phyloP scores from a whole-genome alignment of 2,888 invertebrate genomes.

The Thysanoteuthis rhombus region DNA sequence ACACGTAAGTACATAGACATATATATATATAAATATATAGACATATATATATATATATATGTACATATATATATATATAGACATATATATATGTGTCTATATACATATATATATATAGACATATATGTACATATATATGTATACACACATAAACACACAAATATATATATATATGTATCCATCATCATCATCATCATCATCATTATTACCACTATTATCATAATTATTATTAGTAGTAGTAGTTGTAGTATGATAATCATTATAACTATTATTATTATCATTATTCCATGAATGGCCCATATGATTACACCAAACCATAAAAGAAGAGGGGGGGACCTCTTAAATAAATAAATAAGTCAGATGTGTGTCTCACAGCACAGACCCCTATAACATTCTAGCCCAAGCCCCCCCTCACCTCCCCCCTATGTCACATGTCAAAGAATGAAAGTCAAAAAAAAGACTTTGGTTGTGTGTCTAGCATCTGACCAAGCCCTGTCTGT shows the following conservation, averaged over 20 bases:
- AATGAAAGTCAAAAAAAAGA: neutral
- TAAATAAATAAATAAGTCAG: neutral
- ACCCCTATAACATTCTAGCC: neutral
- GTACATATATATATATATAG: too few relatives aligned
- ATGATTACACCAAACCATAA: neutral
- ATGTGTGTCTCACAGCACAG: slow-evolving; percentile 12
- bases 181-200: too few relatives aligned
- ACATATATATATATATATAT: neutral
- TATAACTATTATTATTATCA: too few relatives aligned
- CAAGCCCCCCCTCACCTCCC: too few relatives aligned
- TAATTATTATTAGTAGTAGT: too few relatives aligned
- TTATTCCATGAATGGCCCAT: neutral
- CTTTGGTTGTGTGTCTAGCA: neutral
- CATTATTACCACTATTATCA: too few relatives aligned
- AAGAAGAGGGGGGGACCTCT: neutral
- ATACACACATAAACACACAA: neutral
- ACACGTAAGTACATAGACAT: neutral
- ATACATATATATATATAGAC: too few relatives aligned
- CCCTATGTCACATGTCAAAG: neutral
- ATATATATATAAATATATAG: neutral
- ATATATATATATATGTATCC: neutral
- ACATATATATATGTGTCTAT: too few relatives aligned
- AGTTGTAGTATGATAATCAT: too few relatives aligned
- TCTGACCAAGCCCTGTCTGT: neutral
- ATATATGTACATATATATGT: neutral